phyloP scores from a whole-genome alignment of 2,113 vertebrate species.

The Hassar affinis region DNA sequence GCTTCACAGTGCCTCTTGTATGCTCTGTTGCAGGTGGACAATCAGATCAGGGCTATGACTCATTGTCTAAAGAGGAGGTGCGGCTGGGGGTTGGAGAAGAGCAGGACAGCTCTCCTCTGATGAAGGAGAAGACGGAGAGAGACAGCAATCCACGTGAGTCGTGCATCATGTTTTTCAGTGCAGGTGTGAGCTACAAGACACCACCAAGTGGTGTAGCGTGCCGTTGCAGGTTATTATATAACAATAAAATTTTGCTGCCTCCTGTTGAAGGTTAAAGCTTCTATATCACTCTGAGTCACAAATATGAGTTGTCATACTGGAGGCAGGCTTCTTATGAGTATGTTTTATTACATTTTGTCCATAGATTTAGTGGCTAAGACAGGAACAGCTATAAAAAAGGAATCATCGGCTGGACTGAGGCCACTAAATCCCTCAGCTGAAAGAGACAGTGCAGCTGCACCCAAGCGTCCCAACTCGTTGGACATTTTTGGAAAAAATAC shows the following conservation, averaged over 20 bases:
- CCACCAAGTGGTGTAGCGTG: slow-evolving; percentile 30
- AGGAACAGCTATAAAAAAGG: slow-evolving; percentile 15
- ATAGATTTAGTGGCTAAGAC: slow-evolving; percentile 28
- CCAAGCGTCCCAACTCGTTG: slow-evolving; percentile 82
- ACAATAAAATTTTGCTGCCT: neutral
- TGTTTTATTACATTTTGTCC: neutral
- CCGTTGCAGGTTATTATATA: slow-evolving; percentile 23
- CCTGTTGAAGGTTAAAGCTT: neutral
- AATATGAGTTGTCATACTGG: neutral
- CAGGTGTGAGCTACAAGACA: slow-evolving; percentile 9
- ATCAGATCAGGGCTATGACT: slow-evolving; percentile 86
- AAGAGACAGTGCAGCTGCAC: slow-evolving; percentile 13
- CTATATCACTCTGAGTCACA: neutral
- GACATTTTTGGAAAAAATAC: slow-evolving; percentile 72
- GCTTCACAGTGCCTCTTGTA: slow-evolving; percentile 1
- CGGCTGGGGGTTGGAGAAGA: slow-evolving; percentile 74
- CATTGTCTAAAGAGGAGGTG: slow-evolving; percentile 87
- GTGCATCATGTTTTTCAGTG: slow-evolving; percentile 40
- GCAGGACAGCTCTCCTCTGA: slow-evolving; percentile 71
- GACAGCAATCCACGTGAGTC: slow-evolving; percentile 85
- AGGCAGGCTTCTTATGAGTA: neutral
- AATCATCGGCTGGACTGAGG: neutral
- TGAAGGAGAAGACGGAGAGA: slow-evolving; percentile 79
- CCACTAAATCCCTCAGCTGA: slow-evolving; percentile 9
- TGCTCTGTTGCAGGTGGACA: slow-evolving; percentile 77